Base-by-base conservation (phyloP, 2,888 invertebrate genomes). In the Clepsis dumicolana region DNA sequence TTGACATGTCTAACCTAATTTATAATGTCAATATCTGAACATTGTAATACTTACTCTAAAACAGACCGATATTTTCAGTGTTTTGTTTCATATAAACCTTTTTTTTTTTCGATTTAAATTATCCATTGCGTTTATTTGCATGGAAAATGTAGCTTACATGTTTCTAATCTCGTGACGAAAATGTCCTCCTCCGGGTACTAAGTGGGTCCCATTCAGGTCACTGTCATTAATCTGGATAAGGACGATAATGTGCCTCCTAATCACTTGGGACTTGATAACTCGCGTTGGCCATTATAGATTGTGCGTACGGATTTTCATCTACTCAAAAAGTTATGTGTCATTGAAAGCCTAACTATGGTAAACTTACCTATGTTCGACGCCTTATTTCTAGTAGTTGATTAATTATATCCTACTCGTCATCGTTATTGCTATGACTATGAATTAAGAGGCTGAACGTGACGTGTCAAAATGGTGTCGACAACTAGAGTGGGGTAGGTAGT, bases 181-280 rank as follows among this genome's bases (percentile, higher is more conserved):
- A 44, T 54, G 44, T 24, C 32, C 32, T 24, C 24, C 25, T 66
- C 25, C n/a, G 66, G 53, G 52, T 35, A 48, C 61, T 56, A 62
- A 56, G 48, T 61, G 48, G 7, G 32, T 8, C n/a, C 48, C 54
- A 61, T 66, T 48, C 35, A 62, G 54, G 25, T 8, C 53, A 32
- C 48, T 27, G 66, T 48, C 61, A 62, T 66, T 48, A 32, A 48
- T 54, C 32, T 61, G 44, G 18, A 61, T 53, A 41, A 44, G 32
- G 53, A 48, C 54, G 10, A 44, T 48, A 62, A 56, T 48, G 29
- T 44, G 21, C 59, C 27, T 65, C 41, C 21, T 59, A 16, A 18
- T 38, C 52, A 57, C 52, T 65, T 25, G 32, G 5, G 41, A 8
- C 18, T 27, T 65, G 21, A 52, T 65, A 25, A 50, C 10, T 18